phyloP scores from a whole-genome alignment of 2,888 invertebrate species.

The Danaus chrysippus region DNA sequence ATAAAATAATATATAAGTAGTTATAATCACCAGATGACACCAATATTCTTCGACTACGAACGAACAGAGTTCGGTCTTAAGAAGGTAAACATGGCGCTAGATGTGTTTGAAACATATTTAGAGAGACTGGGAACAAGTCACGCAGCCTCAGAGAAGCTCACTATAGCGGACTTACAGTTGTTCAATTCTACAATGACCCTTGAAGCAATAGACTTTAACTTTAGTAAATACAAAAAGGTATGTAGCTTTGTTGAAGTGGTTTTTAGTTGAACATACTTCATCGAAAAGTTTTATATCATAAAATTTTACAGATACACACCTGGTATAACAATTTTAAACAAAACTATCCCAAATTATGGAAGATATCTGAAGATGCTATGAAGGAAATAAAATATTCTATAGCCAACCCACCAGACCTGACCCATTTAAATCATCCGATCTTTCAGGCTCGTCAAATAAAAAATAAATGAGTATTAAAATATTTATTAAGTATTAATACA shows the following conservation, averaged over 20 bases:
- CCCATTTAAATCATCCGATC: slow-evolving; percentile 84
- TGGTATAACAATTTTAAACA: slow-evolving; percentile 87
- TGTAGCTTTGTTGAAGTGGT: background rate
- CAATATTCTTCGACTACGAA: slow-evolving; percentile 87
- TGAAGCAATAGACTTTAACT: slow-evolving; percentile 84
- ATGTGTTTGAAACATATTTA: slow-evolving; percentile 84
- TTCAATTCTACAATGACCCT: slow-evolving; percentile 85
- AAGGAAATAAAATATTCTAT: slow-evolving; percentile 83
- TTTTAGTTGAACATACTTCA: background rate
- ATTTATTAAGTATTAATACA: background rate
- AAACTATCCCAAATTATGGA: slow-evolving; percentile 84
- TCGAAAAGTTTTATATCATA: background rate
- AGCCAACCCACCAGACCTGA: slow-evolving; percentile 85
- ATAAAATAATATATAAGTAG: no score
- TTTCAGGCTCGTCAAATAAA: slow-evolving; percentile 82
- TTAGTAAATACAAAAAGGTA: slow-evolving; percentile 79
- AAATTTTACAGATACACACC: slow-evolving; percentile 61
- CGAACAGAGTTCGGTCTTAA: slow-evolving; percentile 83
- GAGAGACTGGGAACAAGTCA: slow-evolving; percentile 79
- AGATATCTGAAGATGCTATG: slow-evolving; percentile 83
- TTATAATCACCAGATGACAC: slow-evolving; percentile 88
- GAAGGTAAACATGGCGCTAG: slow-evolving; percentile 82
- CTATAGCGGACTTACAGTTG: slow-evolving; percentile 87
- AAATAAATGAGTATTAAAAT: slow-evolving; percentile 36
- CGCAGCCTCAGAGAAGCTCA: slow-evolving; percentile 83